Percentiles rank a stretch among this genome's conserved stretches.
phyloP scores from a whole-genome alignment of 1,140 invertebrate species.

The Gonatopus flavifemur region DNA sequence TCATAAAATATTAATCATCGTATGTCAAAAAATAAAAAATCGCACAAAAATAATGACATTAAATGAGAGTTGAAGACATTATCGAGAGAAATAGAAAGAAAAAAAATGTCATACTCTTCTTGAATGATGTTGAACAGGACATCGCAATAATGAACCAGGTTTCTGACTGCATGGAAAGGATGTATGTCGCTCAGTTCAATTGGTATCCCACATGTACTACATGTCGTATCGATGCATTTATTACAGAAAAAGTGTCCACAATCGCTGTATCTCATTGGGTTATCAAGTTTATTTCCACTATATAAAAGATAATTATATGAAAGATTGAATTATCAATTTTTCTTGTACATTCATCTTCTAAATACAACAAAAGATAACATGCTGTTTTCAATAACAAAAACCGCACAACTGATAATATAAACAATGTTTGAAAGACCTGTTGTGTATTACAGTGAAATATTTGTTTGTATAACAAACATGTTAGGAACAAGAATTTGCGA shows the following conservation, averaged over 20 bases:
- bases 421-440: too few species aligned
- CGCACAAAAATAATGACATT: conserved; percentile 6
- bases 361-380: conserved; percentile 7
- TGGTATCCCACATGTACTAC: conserved; percentile 34
- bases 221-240: conserved; percentile 30
- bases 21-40: conserved; percentile 15
- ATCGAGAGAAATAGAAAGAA: too few species aligned
- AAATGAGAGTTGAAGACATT: too few species aligned
- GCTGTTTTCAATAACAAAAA: too few species aligned
- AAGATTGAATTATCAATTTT: background rate
- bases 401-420: too few species aligned
- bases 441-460: too few species aligned
- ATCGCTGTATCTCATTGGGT: conserved; percentile 32
- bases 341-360: background rate
- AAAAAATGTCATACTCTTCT: conserved; percentile 32
- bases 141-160: conserved; percentile 30
- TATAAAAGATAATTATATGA: conserved; percentile 9
- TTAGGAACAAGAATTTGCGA: too few species aligned
- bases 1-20: conserved; percentile 4
- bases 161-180: conserved; percentile 27
- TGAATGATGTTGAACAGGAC: conserved; percentile 29
- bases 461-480: too few species aligned
- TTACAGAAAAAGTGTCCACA: conserved; percentile 46
- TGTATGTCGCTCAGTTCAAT: conserved; percentile 31
- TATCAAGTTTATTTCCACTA: conserved; percentile 23